Evolutionary conservation across 1,140 invertebrate genomes (phyloP).

Genomic region (Drosophila micromelanica): DNA sequence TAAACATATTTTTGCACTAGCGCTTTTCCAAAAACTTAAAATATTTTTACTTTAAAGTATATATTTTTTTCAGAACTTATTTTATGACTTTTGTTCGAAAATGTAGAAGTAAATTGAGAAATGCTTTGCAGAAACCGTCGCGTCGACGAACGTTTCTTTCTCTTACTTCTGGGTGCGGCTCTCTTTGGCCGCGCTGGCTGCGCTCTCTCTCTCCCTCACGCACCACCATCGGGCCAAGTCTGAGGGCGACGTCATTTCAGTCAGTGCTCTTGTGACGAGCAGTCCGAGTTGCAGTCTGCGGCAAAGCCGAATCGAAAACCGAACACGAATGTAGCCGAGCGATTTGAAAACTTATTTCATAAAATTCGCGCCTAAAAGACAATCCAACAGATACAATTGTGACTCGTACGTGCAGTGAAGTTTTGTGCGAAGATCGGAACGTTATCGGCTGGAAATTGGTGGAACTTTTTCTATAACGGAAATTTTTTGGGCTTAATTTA

Average conservation of each 20-base stretch:
- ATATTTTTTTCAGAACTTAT: no score
- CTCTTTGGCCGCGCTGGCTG: conserved; percentile 32
- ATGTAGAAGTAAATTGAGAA: not conserved
- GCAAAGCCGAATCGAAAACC: conserved; percentile 9
- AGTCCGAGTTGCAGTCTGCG: conserved; percentile 17
- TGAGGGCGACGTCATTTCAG: conserved; percentile 46
- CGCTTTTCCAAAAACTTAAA: no score
- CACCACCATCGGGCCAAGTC: not conserved
- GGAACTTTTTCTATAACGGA: not conserved
- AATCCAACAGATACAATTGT: conserved; percentile 21
- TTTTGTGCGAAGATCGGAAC: conserved; percentile 34
- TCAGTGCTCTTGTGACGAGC: conserved; percentile 51
- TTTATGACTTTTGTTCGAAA: no score
- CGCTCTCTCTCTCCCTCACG: conserved; percentile 18
- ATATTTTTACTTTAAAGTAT: no score
- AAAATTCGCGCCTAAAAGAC: conserved; percentile 39
- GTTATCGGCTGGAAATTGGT: conserved; percentile 29
- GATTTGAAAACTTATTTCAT: conserved; percentile 32
- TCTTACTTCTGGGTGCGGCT: not conserved
- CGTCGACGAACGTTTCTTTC: not conserved
- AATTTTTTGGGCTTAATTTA: not conserved
- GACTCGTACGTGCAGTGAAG: conserved; percentile 32
- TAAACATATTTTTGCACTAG: no score
- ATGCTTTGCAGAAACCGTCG: not conserved
- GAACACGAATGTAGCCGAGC: conserved; percentile 24